Evolutionary conservation across 1,140 invertebrate genomes (phyloP), one percentile per base, ranked within the genome.

Genomic region (Nasonia vitripennis): DNA sequence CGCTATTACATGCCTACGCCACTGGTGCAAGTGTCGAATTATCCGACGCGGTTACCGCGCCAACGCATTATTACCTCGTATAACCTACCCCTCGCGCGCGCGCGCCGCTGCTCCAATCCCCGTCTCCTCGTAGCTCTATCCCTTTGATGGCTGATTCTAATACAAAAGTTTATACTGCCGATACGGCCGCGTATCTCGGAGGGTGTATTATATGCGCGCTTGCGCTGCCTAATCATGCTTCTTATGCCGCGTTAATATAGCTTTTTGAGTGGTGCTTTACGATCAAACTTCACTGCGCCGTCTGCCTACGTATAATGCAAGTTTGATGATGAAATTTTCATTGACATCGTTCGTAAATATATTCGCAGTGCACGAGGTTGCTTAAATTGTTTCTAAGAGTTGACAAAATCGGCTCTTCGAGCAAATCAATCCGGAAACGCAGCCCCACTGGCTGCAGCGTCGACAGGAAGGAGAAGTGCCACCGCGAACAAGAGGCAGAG

Each of bases 31-130:
- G 81, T 82, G 81, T 75, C 81, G 51, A 83, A 83, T 83, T 62
- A 83, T 83, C 81, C 55, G 48, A n/a, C 20, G 31, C 20, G 70
- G 71, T 82, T 83, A 83, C 67, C 71, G 81, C 45, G 12, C 70
- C n/a, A 48, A 75, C 81, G 70, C 81, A 75, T 83, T 83, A 83
- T 83, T 83, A 83, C 81, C 37, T 11, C 45, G 34, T 75, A 51
- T 37, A 83, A 41, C 62, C 41, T 71, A 20, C 74, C 55, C 10
- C 45, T 1, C n/a, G n/a, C 51, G 17, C 51, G 20, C 55, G 20
- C 55, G 27, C 27, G 27, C 27, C 27, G 5, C 55, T 4, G 55
- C 55, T 62, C 7, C n/a, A 20, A 9, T 11, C 7, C 68, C 1
- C 68, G 6, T 7, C 20, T n/a, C 10, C 68, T 71, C 31, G 23